These are phyloP conservation scores for Bombus superbus DNA, from an alignment of 1,140 invertebrate species.

Conservation along the genomic window DNA sequence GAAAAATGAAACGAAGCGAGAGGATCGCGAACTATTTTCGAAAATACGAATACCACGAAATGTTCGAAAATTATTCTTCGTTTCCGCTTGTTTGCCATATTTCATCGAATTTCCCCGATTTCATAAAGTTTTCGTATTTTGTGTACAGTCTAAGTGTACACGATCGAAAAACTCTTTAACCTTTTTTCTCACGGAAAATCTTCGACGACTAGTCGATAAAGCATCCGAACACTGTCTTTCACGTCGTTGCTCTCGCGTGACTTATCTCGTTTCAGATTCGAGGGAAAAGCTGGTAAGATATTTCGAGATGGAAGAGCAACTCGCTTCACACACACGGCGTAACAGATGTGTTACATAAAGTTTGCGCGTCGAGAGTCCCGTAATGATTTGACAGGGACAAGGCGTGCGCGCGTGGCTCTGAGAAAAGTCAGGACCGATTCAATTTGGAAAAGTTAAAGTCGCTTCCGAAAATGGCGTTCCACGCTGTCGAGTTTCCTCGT, in stretches of 20 bases:
- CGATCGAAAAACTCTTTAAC: not conserved
- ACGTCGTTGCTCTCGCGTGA: not conserved
- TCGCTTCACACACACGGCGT: not conserved
- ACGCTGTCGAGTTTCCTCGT: not conserved
- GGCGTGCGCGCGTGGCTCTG: not conserved
- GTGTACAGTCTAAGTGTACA: not conserved
- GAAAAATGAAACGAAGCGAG: not conserved
- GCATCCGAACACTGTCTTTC: not conserved
- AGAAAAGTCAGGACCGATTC: constrained; percentile 23
- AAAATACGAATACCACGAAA: not conserved
- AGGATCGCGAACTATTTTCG: not conserved
- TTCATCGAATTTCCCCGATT: not conserved
- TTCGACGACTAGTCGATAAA: not conserved
- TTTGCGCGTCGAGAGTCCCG: not conserved
- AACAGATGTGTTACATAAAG: constrained; percentile 42
- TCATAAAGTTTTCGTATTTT: not conserved
- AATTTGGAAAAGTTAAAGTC: constrained; percentile 39
- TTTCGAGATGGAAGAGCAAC: not conserved
- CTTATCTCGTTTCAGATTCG: not conserved
- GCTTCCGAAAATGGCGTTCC: constrained; percentile 27
- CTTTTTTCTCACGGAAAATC: not conserved
- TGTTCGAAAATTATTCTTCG: constrained; percentile 7
- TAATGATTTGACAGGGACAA: constrained; percentile 31
- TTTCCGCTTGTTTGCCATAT: not conserved
- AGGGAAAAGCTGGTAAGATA: not conserved